Base-by-base conservation (phyloP, 37 sponge, comb jelly and placozoan species). In the Ianthella basta region DNA sequence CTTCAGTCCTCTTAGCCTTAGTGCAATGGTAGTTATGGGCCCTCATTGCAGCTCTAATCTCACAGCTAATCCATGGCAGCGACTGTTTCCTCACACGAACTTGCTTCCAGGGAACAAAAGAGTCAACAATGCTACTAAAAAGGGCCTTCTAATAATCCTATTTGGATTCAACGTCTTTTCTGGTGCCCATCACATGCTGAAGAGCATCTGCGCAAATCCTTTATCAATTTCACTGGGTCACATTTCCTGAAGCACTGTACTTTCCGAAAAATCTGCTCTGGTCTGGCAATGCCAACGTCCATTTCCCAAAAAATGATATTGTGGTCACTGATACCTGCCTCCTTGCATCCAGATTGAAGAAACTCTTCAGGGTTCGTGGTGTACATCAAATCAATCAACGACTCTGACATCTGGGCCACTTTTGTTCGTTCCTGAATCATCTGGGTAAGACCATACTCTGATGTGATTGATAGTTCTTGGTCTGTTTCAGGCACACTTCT, bases 61-160 rank as follows among this genome's bases (percentile, higher is more conserved):
- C 85, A 29, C 34, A 20, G 25, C 14, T 59, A 32, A 84, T 75
- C 85, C 85, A 84, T 24, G 85, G 85, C 27, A 84, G 56, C 12
- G 85, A 41, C 20, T 84, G 8, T 56, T 36, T 40, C n/a, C 56
- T 44, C 29, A 54, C 75, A 37, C 85, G n/a, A 5, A 33, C 60
- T 75, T 55, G 33, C 74, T 60, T 79, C 8, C 14, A 19, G 8
- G 77, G 77, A 34, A 84, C 15, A 36, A 80, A 77, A 16, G 35
- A 54, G 30, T 79, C 78, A 12, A 84, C 34, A 44, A 55, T 14
- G 6, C 38, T 56, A 40, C 12, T 18, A 79, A 79, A 79, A 32
- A 74, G 34, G 16, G 8, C 18, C 77, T 84, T 84, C 85, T 77
- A 84, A 38, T 21, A 75, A 16, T 75, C 78, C 85, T 77, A 84